Base-by-base conservation (phyloP, 2,888 invertebrate species). In the Ormyrus nitidulus region DNA sequence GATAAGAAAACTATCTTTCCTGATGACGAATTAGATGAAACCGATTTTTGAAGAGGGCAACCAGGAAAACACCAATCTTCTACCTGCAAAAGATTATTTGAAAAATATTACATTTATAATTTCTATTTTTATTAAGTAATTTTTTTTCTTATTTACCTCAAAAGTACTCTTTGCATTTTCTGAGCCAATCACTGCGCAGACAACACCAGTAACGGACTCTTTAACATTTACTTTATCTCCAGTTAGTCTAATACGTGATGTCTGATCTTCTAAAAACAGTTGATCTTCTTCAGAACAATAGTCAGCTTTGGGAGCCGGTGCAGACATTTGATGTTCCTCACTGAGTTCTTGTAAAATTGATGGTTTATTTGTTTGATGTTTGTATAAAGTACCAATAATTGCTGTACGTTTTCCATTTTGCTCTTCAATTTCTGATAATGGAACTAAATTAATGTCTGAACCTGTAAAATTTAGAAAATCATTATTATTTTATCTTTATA, bases 261-360 rank as follows among this genome's bases (percentile, higher is more conserved):
- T 92, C 88, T 98, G 98, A 92, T 99, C 98, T 91, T 99, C 99
- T 80, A 99, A 91, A 80, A 96, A 96, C 34, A 98, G 89, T 85
- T 93, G 93, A 91, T 99, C 99, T 34, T 94, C 92, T 13, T 95
- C 95, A 85, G 96, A 95, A 4, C 95, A 95, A 91, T 95, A 98
- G 90, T 96, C 89, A 58, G 90, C 91, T 88, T 93, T 93, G 8
- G 91, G 90, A n/a, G 94, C 94, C 87, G 96, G 96, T 0, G 95
- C 95, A 65, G 95, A 92, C 71, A 98, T 92, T 89, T 96, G 95
- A 87, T 96, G 94, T 88, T 97, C 96, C 91, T 98, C 98, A 74
- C 97, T 96, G 2, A 99, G 93, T 90, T 98, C 97, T 86, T 96
- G 96, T 56, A 99, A 91, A 88, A 99, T 96, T 83, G 97, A 98